Evolutionary conservation across 2,888 invertebrate species (phyloP).

Genomic region (Rhynchonema sp.): DNA sequence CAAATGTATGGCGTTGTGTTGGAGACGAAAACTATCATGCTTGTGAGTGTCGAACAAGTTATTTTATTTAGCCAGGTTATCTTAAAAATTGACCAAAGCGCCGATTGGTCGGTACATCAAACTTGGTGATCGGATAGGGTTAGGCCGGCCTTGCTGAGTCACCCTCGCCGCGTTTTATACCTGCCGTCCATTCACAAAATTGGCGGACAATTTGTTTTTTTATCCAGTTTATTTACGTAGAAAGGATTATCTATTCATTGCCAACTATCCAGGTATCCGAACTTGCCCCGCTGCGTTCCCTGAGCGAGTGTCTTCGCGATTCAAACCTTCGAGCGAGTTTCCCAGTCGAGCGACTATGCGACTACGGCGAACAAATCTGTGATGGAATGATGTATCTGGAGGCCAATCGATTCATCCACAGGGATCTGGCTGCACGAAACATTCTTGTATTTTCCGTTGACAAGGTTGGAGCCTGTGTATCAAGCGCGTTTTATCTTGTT

Average conservation of each 20-base stretch:
- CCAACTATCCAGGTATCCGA: constrained; percentile 53
- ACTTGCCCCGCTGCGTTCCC: constrained; percentile 74
- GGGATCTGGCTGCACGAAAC: constrained; percentile 90
- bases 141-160: too few species aligned
- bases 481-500: too few species aligned
- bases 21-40: constrained; percentile 62
- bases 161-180: too few species aligned
- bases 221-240: too few species aligned
- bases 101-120: too few species aligned
- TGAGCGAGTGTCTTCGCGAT: constrained; percentile 85
- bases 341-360: constrained; percentile 71
- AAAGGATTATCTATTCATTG: too few species aligned
- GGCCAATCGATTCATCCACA: constrained; percentile 80
- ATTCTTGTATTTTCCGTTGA: constrained; percentile 88
- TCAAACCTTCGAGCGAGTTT: constrained; percentile 71
- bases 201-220: too few species aligned
- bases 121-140: too few species aligned
- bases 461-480: constrained; percentile 39
- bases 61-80: background rate
- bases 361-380: constrained; percentile 83
- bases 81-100: too few species aligned
- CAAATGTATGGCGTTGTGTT: constrained; percentile 89
- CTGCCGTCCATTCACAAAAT: too few species aligned
- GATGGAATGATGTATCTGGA: constrained; percentile 96
- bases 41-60: constrained; percentile 29